phyloP scores from a whole-genome alignment of 1,140 invertebrate genomes.

The Drosophila lowei region DNA sequence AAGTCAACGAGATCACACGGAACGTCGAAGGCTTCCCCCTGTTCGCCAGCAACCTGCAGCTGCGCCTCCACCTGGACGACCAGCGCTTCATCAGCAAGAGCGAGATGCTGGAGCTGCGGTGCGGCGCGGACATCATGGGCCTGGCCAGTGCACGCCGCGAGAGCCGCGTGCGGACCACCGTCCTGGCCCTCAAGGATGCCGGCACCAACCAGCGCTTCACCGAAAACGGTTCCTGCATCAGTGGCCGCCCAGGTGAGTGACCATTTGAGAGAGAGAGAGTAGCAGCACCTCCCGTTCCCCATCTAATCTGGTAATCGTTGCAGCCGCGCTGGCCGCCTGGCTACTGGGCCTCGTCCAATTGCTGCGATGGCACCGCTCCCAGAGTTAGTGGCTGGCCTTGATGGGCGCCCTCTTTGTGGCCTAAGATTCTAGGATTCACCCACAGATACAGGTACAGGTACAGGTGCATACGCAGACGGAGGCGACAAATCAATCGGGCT shows the following conservation, averaged over 20 bases:
- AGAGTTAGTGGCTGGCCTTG: conserved; percentile 67
- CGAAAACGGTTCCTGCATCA: conserved; percentile 61
- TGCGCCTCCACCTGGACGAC: conserved; percentile 75
- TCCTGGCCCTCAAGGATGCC: conserved; percentile 71
- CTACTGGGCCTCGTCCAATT: conserved; percentile 50
- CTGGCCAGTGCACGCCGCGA: conserved; percentile 51
- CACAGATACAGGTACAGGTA: neutral
- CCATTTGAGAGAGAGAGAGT: neutral
- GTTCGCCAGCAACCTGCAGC: conserved; percentile 70
- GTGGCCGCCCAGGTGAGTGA: conserved; percentile 55
- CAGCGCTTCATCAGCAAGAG: conserved; percentile 76
- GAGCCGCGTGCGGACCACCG: conserved; percentile 56
- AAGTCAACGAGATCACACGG: conserved; percentile 78
- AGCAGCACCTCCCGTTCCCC: too few relatives aligned
- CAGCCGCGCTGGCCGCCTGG: conserved; percentile 55
- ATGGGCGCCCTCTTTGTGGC: conserved; percentile 54
- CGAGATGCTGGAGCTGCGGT: conserved; percentile 74
- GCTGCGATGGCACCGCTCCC: conserved; percentile 56
- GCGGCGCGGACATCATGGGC: conserved; percentile 74
- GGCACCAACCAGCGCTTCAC: conserved; percentile 73
- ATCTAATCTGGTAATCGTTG: neutral
- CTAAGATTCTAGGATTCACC: conserved; percentile 33
- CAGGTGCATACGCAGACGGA: conserved; percentile 3
- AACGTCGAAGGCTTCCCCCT: conserved; percentile 73
- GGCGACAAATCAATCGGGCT: conserved; percentile 28